Evolutionary conservation across 2,113 vertebrate species (phyloP).

Genomic region (Bujurquina vittata): DNA sequence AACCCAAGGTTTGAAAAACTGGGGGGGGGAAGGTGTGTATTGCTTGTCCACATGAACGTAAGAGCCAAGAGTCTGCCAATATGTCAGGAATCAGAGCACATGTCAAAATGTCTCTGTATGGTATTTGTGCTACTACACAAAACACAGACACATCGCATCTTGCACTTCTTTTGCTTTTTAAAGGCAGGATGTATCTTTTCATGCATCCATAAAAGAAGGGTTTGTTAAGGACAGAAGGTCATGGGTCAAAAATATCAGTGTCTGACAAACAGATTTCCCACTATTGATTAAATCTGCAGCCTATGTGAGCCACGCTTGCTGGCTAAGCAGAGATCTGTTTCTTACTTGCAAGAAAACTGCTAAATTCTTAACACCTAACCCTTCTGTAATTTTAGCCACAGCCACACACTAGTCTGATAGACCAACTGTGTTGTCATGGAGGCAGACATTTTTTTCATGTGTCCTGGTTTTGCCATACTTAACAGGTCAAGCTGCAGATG

Average conservation of each 20-base stretch:
- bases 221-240: conserved; percentile 7
- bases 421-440: conserved; percentile 17
- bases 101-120: not conserved
- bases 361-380: not conserved
- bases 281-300: not conserved
- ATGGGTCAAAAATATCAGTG: not conserved
- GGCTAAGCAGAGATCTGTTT: not conserved
- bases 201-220: not conserved
- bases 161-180: not conserved
- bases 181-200: not conserved
- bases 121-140: not conserved
- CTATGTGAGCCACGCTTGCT: not conserved
- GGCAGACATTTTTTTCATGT: not conserved
- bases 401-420: not conserved
- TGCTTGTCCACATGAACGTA: not conserved
- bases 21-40: not conserved
- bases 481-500: conserved; percentile 22
- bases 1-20: not conserved
- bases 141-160: not conserved
- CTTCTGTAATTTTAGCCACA: not conserved
- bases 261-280: not conserved
- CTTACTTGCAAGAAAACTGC: not conserved
- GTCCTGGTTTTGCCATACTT: not conserved
- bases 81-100: not conserved
- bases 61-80: not conserved